Percentiles rank a stretch among this genome's conserved stretches.
Evolutionary conservation across 2,113 vertebrate genomes (phyloP).

Genomic region (Numida meleagris): DNA sequence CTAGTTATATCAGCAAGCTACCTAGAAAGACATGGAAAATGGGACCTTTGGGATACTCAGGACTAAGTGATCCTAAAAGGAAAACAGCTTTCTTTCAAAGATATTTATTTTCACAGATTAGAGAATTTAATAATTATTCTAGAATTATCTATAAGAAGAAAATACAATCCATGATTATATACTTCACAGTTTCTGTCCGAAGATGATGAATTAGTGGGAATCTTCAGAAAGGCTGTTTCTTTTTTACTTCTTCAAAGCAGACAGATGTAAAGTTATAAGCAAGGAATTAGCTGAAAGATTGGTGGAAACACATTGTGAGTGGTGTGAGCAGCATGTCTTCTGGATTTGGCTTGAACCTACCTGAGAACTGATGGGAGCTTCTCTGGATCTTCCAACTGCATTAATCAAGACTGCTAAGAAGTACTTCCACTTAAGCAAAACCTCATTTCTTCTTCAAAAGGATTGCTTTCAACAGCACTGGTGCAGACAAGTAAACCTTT

Average conservation of each 20-base stretch:
- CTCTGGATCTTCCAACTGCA: neutral
- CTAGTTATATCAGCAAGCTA: neutral
- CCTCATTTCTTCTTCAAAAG: neutral
- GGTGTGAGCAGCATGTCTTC: neutral
- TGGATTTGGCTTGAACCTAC: neutral
- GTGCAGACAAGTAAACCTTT: neutral
- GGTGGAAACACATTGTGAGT: neutral
- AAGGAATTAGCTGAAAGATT: neutral
- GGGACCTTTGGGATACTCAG: neutral
- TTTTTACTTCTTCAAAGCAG: neutral
- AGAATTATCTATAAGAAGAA: neutral
- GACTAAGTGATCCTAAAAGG: neutral
- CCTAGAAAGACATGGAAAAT: neutral
- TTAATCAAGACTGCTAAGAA: neutral
- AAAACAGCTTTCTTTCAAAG: neutral
- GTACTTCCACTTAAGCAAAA: neutral
- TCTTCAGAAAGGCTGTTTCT: neutral
- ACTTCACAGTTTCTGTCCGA: neutral
- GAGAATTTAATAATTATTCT: neutral
- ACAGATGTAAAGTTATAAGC: neutral
- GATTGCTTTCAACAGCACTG: neutral
- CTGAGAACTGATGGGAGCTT: neutral
- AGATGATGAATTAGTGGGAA: neutral
- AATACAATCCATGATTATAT: neutral
- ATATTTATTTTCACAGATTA: neutral